Evolutionary conservation across 2,888 invertebrate species (phyloP).

Genomic region (Coenonympha arcania): DNA sequence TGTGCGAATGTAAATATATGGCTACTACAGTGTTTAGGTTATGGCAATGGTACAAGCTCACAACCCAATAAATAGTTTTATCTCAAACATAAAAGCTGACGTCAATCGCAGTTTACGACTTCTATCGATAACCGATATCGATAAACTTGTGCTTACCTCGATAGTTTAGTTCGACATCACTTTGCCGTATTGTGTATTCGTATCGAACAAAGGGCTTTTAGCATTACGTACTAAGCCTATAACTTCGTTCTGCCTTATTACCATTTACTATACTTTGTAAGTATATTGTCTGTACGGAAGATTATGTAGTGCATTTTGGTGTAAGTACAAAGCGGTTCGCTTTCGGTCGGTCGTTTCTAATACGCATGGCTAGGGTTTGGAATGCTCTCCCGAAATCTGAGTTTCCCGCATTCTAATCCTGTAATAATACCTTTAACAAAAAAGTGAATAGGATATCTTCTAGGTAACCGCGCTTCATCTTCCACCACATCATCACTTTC

Average conservation of each 20-base stretch:
- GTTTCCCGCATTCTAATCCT: too few species aligned
- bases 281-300: too few species aligned
- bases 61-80: constrained; percentile 25
- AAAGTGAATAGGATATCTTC: too few species aligned
- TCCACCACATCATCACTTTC: too few species aligned
- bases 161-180: constrained; percentile 33
- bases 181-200: constrained; percentile 41
- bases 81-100: constrained; percentile 26
- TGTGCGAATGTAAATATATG: constrained; percentile 10
- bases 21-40: constrained; percentile 17
- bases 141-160: constrained; percentile 25
- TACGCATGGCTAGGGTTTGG: too few species aligned
- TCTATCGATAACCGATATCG: constrained; percentile 35
- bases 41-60: constrained; percentile 15
- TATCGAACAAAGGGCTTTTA: constrained; percentile 49
- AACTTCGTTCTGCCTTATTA: too few species aligned
- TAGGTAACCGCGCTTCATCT: too few species aligned
- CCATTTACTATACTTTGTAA: neutral
- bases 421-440: too few species aligned
- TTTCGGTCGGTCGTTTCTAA: too few species aligned
- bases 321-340: too few species aligned
- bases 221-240: constrained; percentile 6
- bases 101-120: constrained; percentile 26
- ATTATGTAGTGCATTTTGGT: too few species aligned
- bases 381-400: too few species aligned